Evolutionary conservation across 2,888 invertebrate genomes (phyloP).

Genomic region (Drosophila mayaguana): DNA sequence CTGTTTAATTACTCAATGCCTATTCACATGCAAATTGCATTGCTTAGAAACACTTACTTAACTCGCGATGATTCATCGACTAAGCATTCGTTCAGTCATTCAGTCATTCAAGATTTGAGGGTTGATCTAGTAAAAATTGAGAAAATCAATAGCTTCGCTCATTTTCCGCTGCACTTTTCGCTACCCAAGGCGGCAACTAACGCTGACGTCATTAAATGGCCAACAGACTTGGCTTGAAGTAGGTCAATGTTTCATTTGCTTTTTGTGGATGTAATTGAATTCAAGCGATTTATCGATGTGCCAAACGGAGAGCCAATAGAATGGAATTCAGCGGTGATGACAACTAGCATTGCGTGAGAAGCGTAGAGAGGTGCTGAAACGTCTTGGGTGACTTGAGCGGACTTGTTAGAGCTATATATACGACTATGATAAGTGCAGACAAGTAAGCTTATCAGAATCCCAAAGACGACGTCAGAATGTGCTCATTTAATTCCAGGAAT

Average conservation of each 20-base stretch:
- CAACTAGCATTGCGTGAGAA: constrained; percentile 3
- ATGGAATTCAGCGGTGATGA: constrained; percentile 25
- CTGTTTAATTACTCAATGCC: constrained; percentile 37
- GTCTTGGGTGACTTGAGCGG: background rate
- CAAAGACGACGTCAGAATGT: background rate
- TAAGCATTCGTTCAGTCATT: constrained; percentile 8
- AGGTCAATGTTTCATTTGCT: constrained; percentile 70
- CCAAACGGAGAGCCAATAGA: constrained; percentile 10
- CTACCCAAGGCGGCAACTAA: constrained; percentile 21
- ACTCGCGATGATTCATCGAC: constrained; percentile 53
- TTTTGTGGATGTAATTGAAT: constrained; percentile 65
- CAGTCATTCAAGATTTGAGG: constrained; percentile 18
- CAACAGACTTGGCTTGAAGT: constrained; percentile 52
- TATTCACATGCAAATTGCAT: constrained; percentile 58
- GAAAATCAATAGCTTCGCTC: constrained; percentile 66
- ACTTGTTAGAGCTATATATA: background rate
- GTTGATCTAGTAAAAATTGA: constrained; percentile 12
- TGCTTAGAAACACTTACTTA: constrained; percentile 32
- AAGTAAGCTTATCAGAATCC: background rate
- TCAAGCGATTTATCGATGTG: constrained; percentile 42
- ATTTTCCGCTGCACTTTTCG: constrained; percentile 63
- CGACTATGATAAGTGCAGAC: background rate
- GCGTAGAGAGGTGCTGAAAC: background rate
- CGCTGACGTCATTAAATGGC: constrained; percentile 66
- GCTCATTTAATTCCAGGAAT: background rate